Conservation (phyloP, 2,888 invertebrate species). For the Lasioglossum zephyrum region DNA sequence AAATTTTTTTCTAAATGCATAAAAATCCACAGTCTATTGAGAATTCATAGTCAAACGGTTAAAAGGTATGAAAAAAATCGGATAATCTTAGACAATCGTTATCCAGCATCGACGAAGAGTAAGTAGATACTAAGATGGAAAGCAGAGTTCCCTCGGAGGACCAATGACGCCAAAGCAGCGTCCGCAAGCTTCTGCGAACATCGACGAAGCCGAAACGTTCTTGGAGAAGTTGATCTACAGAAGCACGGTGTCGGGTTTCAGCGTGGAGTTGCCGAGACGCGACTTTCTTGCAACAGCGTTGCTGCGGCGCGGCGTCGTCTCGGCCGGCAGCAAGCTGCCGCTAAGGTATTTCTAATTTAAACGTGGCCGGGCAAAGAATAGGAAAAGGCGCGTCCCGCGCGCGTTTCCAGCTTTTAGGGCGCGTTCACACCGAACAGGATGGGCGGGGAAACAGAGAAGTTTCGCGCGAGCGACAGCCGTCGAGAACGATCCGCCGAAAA, state of each 20-base stretch:
- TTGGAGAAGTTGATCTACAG: not conserved
- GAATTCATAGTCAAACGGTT: too few species aligned
- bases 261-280: conserved; percentile 16
- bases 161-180: not conserved
- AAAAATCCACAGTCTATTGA: too few species aligned
- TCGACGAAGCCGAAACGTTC: not conserved
- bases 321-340: conserved; percentile 37
- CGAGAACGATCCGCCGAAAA: conserved; percentile 46
- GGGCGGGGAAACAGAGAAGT: conserved; percentile 23
- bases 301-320: conserved; percentile 30
- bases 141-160: not conserved
- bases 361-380: conserved; percentile 62
- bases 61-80: not conserved
- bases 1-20: too few species aligned
- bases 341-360: conserved; percentile 70
- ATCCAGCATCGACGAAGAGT: not conserved
- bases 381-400: conserved; percentile 60
- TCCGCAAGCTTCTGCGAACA: not conserved
- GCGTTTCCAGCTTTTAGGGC: conserved; percentile 61
- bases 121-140: not conserved
- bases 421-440: conserved; percentile 53
- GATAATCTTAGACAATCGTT: not conserved
- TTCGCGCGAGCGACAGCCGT: conserved; percentile 16
- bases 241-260: conserved; percentile 28
- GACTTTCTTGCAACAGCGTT: conserved; percentile 51